Conservation (phyloP, 2,888 invertebrate genomes). For the Hypena proboscidalis region DNA sequence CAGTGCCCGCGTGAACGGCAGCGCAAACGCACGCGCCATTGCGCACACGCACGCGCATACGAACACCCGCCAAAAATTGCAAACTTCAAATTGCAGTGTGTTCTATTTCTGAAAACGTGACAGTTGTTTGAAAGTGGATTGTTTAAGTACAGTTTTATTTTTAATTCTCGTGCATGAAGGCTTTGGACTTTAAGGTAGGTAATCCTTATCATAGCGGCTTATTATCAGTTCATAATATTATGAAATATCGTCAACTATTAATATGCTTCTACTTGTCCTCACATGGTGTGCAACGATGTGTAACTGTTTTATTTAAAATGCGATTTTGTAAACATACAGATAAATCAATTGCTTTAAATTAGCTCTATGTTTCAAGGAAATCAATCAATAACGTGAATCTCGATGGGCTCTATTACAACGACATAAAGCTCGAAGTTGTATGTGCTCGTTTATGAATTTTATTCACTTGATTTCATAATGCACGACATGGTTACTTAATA, state of each 20-base stretch:
- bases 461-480: conserved; percentile 29
- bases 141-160: conserved; percentile 48
- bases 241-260: conserved; percentile 14
- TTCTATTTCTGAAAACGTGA: conserved; percentile 52
- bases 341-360: conserved; percentile 28
- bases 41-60: conserved; percentile 32
- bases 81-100: conserved; percentile 45
- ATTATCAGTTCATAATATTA: conserved; percentile 39
- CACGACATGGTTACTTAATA: conserved; percentile 22
- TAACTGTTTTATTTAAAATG: conserved; percentile 17
- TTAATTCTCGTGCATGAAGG: conserved; percentile 39
- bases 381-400: conserved; percentile 14
- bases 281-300: conserved; percentile 14
- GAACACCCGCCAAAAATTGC: conserved; percentile 60
- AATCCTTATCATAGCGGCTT: conserved; percentile 37
- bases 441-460: conserved; percentile 15
- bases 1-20: conserved; percentile 74
- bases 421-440: conserved; percentile 33
- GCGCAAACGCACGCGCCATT: conserved; percentile 60
- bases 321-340: conserved; percentile 18
- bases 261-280: conserved; percentile 27
- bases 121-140: conserved; percentile 59
- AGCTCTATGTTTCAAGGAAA: conserved; percentile 36
- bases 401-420: conserved; percentile 24
- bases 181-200: conserved; percentile 63